Conservation (phyloP, 2,113 vertebrate species). For the Pao palembangensis region DNA sequence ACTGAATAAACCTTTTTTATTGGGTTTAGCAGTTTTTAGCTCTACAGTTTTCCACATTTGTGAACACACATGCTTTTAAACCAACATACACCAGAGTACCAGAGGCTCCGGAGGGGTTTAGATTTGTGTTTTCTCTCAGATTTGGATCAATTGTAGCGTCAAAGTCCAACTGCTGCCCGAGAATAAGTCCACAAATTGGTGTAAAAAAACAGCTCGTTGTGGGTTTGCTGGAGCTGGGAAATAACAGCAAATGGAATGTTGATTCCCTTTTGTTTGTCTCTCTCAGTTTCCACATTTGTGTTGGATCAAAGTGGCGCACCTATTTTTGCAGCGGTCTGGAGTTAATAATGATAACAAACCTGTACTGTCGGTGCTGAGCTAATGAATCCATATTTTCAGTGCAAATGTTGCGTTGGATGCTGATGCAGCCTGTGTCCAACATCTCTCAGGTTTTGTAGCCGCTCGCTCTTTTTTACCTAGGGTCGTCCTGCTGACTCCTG, state of each 20-base stretch:
- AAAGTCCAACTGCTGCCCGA: constrained; percentile 5
- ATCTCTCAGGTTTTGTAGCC: constrained; percentile 10
- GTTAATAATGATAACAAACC: no score
- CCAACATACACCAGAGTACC: not conserved
- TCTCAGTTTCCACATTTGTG: not conserved
- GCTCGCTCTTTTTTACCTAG: constrained; percentile 27
- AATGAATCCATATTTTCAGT: no score
- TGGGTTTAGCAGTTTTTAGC: no score
- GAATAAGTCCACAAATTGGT: constrained; percentile 14
- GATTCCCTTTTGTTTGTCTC: not conserved
- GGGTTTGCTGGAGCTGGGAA: not conserved
- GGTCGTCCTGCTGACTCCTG: constrained; percentile 33
- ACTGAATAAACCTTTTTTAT: no score
- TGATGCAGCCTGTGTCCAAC: constrained; percentile 12
- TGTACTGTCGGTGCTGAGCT: no score
- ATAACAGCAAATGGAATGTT: not conserved
- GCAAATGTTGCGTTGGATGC: no score
- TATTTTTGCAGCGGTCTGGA: not conserved
- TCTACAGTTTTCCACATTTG: no score
- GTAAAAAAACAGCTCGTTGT: not conserved
- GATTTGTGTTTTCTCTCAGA: constrained; percentile 3
- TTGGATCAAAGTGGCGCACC: not conserved
- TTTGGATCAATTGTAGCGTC: not conserved
- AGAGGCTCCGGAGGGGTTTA: not conserved
- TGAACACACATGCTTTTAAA: no score